Evolutionary conservation across 2,888 invertebrate species (phyloP).

Genomic region (Cerceris ruficornis): DNA sequence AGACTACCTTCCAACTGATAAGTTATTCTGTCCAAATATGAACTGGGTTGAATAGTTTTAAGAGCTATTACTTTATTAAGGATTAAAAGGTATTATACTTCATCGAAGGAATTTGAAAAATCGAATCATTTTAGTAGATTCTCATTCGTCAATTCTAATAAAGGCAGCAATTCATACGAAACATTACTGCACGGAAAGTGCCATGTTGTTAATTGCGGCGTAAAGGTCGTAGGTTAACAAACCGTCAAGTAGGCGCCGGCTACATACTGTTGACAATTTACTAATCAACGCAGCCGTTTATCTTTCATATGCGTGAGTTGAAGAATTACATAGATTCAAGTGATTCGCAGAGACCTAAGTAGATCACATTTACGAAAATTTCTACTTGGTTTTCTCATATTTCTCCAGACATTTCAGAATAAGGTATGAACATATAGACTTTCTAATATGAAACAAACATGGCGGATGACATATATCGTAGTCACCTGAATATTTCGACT

Average conservation of each 20-base stretch:
- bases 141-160: background rate
- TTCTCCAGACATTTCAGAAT: background rate
- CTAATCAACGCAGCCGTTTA: constrained; percentile 47
- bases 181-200: constrained; percentile 44
- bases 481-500: constrained; percentile 11
- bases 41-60: too few relatives aligned
- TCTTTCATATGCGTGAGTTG: background rate
- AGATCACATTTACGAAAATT: constrained; percentile 7
- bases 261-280: constrained; percentile 34
- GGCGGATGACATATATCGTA: background rate
- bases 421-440: background rate
- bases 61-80: too few relatives aligned
- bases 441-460: constrained; percentile 28
- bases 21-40: background rate
- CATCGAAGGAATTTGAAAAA: background rate
- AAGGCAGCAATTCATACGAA: constrained; percentile 18
- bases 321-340: background rate
- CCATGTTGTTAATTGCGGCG: constrained; percentile 50
- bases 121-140: background rate
- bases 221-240: constrained; percentile 64
- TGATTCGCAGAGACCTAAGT: background rate
- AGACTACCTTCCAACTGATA: background rate
- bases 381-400: background rate
- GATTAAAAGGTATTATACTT: too few relatives aligned
- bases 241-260: constrained; percentile 64